phyloP scores from a whole-genome alignment of 2,888 invertebrate species.

The Temnothorax ravouxi region DNA sequence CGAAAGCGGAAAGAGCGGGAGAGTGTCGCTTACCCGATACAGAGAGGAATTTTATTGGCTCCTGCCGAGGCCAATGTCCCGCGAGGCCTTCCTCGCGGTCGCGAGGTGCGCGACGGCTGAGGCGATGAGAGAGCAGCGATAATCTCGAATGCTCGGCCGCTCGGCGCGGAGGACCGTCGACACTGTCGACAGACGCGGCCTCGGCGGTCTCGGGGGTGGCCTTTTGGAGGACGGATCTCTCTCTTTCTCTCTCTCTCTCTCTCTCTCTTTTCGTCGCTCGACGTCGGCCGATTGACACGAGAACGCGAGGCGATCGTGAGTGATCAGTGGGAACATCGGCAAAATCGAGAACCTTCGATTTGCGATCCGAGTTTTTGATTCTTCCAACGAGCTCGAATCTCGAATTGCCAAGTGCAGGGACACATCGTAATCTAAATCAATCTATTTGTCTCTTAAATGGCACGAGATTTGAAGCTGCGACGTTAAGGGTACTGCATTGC shows the following conservation, averaged over 20 bases:
- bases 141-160: slow-evolving; percentile 36
- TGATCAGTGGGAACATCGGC: neutral
- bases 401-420: too few relatives aligned
- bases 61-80: slow-evolving; percentile 63
- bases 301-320: neutral
- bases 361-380: too few relatives aligned
- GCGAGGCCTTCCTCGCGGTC: slow-evolving; percentile 56
- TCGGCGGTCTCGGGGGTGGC: slow-evolving; percentile 29
- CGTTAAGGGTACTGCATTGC: neutral
- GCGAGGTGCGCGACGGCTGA: slow-evolving; percentile 41
- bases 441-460: too few relatives aligned
- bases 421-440: too few relatives aligned
- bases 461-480: too few relatives aligned
- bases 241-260: too few relatives aligned
- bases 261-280: too few relatives aligned
- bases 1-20: slow-evolving; percentile 50
- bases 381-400: too few relatives aligned
- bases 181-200: neutral
- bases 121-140: slow-evolving; percentile 12
- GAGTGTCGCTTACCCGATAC: slow-evolving; percentile 57
- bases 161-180: slow-evolving; percentile 18
- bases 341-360: too few relatives aligned
- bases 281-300: neutral
- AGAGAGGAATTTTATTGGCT: slow-evolving; percentile 60
- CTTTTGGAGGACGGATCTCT: slow-evolving; percentile 19